Conservation (phyloP, 2,113 vertebrate genomes). For the Colistium nudipinnis region DNA sequence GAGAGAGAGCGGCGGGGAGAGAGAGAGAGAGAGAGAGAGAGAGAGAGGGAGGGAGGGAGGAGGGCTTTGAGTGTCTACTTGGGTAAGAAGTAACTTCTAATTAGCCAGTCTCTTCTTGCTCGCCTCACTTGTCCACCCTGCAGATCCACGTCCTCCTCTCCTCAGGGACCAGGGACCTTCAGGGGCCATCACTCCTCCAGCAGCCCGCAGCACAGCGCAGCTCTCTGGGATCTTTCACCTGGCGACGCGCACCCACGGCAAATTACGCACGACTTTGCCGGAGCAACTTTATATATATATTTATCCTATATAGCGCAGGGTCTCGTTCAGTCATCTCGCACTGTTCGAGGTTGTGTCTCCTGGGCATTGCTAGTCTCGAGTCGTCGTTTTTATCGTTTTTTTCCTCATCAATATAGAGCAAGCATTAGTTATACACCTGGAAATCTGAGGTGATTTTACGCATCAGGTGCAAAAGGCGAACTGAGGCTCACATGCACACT, state of each 20-base stretch:
- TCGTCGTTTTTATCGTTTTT: too few species aligned
- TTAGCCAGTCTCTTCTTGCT: conserved; percentile 81
- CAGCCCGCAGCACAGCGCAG: neutral
- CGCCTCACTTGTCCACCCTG: conserved; percentile 75
- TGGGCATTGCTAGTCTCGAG: too few species aligned
- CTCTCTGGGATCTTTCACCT: too few species aligned
- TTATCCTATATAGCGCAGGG: too few species aligned
- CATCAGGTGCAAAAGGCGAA: conserved; percentile 2
- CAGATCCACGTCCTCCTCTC: conserved; percentile 64
- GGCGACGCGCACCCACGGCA: conserved; percentile 21
- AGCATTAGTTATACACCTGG: too few species aligned
- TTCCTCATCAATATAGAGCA: too few species aligned
- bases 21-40: conserved; percentile 44
- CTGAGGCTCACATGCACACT: neutral
- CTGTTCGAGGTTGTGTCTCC: too few species aligned
- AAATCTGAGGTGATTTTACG: neutral
- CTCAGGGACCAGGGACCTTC: conserved; percentile 37
- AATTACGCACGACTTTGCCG: conserved; percentile 50
- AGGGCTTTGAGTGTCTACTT: conserved; percentile 76
- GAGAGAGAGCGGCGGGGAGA: conserved; percentile 37
- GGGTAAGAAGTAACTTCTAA: conserved; percentile 82
- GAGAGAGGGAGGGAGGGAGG: conserved; percentile 48
- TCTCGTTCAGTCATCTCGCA: too few species aligned
- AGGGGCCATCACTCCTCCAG: neutral
- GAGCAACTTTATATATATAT: neutral